These are phyloP conservation scores for Cephalotes varians DNA, from an alignment of 2,888 invertebrate species.

Conservation along the genomic window DNA sequence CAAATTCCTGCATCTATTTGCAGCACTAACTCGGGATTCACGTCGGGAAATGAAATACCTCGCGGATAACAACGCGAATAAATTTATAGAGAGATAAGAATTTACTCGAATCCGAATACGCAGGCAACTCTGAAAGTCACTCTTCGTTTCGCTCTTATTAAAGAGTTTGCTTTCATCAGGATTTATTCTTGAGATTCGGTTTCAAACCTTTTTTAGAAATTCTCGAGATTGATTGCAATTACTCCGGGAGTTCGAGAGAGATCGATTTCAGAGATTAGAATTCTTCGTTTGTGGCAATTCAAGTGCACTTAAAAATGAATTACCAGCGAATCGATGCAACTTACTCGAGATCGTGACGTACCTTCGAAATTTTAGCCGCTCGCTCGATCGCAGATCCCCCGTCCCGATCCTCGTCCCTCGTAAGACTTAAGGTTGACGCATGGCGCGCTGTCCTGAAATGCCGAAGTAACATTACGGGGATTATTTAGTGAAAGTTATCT, in stretches of 20 bases:
- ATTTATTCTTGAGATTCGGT: neutral
- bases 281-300: neutral
- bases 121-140: neutral
- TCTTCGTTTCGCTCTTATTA: conserved; percentile 1
- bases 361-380: conserved; percentile 61
- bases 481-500: conserved; percentile 47
- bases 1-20: neutral
- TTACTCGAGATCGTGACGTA: conserved; percentile 33
- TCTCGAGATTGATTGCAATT: neutral
- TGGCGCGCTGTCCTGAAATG: conserved; percentile 76
- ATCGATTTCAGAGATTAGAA: neutral
- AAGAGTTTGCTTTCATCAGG: conserved; percentile 3
- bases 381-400: conserved; percentile 52
- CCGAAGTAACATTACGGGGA: conserved; percentile 30
- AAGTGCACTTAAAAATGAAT: neutral
- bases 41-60: neutral
- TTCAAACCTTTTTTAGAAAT: neutral
- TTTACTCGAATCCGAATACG: neutral
- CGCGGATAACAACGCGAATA: neutral
- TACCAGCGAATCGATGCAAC: neutral
- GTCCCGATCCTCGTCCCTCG: conserved; percentile 68
- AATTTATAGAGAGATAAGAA: neutral
- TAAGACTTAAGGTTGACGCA: conserved; percentile 74
- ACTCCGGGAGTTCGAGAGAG: neutral
- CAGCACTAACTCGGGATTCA: neutral